phyloP scores from a whole-genome alignment of 1,140 invertebrate genomes.

The Dendroctonus valens region DNA sequence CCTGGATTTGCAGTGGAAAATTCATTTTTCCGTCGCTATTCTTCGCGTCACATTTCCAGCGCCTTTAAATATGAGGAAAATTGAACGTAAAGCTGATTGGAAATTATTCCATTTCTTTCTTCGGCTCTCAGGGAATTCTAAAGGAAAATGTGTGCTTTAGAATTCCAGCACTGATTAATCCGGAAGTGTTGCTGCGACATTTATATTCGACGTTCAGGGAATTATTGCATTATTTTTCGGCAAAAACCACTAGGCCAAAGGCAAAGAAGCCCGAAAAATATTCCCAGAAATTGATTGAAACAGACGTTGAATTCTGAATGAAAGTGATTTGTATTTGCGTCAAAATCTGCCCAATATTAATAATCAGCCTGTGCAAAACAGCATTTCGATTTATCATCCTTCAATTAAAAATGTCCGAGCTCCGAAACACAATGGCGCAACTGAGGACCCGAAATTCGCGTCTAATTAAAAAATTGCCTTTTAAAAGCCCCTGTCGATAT shows the following conservation, averaged over 20 bases:
- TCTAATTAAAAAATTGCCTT: slow-evolving; percentile 25
- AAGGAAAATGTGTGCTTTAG: background rate
- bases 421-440: slow-evolving; percentile 15
- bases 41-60: slow-evolving; percentile 9
- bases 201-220: too few relatives aligned
- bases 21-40: slow-evolving; percentile 13
- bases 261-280: background rate
- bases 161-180: too few relatives aligned
- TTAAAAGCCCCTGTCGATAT: slow-evolving; percentile 25
- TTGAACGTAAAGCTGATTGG: background rate
- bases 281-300: too few relatives aligned
- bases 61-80: background rate
- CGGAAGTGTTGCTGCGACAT: too few relatives aligned
- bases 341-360: background rate
- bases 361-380: background rate
- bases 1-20: slow-evolving; percentile 18
- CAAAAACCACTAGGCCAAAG: background rate
- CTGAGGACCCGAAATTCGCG: slow-evolving; percentile 7
- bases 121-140: background rate
- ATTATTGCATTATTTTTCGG: background rate
- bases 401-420: slow-evolving; percentile 16
- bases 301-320: too few relatives aligned
- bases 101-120: background rate
- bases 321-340: too few relatives aligned
- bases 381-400: slow-evolving; percentile 17